These are phyloP conservation scores for Phoenicopterus ruber DNA, from an alignment of 2,113 vertebrate genomes.

Conservation along the genomic window DNA sequence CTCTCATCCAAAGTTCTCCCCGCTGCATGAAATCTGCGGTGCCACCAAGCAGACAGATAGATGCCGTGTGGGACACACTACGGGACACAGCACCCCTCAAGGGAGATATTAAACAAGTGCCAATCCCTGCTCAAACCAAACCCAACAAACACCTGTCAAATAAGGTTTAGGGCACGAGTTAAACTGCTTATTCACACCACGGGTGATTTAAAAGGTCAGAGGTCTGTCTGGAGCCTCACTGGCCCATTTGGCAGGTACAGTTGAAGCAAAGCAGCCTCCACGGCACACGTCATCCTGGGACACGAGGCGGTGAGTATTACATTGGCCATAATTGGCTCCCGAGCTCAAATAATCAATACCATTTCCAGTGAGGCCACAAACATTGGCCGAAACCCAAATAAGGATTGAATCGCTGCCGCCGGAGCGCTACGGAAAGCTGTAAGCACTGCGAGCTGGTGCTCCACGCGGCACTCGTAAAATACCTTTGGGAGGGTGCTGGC, in stretches of 20 bases:
- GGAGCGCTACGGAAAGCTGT: neutral
- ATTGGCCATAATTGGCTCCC: neutral
- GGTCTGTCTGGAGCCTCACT: neutral
- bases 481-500: neutral
- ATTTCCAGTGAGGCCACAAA: slow-evolving; percentile 28
- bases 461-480: neutral
- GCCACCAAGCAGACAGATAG: neutral
- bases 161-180: neutral
- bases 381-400: neutral
- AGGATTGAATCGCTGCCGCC: neutral
- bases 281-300: neutral
- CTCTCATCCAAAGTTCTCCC: neutral
- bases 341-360: neutral
- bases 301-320: neutral
- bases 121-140: neutral
- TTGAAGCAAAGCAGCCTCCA: neutral
- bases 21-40: neutral
- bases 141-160: neutral
- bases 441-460: neutral
- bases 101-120: neutral
- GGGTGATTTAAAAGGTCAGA: neutral
- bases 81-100: no score
- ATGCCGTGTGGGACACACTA: no score
- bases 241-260: neutral
- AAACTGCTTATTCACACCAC: neutral